Percentiles rank a stretch among this genome's conserved stretches.
Conservation (phyloP, 2,797 vertebrate species). For the Manis pentadactyla region DNA sequence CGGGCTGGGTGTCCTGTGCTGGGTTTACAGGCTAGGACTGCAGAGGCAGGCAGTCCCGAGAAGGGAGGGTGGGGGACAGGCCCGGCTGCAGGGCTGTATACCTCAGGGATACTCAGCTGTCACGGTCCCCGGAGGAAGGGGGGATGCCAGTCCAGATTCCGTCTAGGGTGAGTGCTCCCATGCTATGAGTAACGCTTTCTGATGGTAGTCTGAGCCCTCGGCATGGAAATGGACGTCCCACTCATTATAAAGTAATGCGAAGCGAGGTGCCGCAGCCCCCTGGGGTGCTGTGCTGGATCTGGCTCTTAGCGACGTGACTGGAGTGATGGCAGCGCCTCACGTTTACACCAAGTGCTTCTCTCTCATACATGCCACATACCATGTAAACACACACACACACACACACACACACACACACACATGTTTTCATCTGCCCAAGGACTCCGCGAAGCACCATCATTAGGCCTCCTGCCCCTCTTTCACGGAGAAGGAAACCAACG, state of each 20-base stretch:
- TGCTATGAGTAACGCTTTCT: background rate
- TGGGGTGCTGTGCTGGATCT: background rate
- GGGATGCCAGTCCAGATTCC: background rate
- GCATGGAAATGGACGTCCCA: background rate
- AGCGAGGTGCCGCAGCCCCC: background rate
- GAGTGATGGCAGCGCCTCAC: background rate
- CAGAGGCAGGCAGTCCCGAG: background rate
- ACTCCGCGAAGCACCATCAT: background rate
- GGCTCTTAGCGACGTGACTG: background rate
- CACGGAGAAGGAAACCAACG: background rate
- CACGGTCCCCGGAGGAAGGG: background rate
- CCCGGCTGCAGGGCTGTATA: background rate
- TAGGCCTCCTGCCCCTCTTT: background rate
- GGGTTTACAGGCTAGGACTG: background rate
- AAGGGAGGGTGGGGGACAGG: background rate
- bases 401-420: background rate
- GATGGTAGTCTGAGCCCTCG: background rate
- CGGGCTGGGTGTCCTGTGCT: background rate
- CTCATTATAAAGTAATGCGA: background rate
- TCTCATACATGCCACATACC: rapidly evolving
- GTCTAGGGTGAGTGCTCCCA: background rate
- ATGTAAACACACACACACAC: background rate
- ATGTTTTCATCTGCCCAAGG: background rate
- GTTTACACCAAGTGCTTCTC: background rate
- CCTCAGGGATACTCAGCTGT: background rate